A percentile compares a stretch with the other conserved stretches of the same genome.
Conservation (phyloP, 1,140 invertebrate species). For the Drosophila gunungcola region DNA sequence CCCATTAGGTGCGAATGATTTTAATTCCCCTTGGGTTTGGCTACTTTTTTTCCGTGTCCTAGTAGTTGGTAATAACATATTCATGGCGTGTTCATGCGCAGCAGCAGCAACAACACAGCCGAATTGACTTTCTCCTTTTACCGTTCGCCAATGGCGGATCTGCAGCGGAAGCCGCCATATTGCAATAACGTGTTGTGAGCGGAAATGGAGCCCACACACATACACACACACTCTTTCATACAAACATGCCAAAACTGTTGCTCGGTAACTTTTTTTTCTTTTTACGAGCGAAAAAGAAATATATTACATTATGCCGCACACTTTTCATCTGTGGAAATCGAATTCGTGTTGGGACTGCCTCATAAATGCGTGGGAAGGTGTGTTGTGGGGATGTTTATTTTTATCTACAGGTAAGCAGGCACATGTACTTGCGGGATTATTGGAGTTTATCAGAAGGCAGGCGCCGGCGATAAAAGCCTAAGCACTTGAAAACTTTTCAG, state of each 20-base stretch:
- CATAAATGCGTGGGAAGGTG: slow-evolving; percentile 38
- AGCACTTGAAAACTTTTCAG: slow-evolving; percentile 71
- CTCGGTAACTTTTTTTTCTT: slow-evolving; percentile 53
- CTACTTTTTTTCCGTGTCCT: slow-evolving; percentile 17
- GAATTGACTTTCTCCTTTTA: slow-evolving; percentile 35
- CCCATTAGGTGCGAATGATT: neutral
- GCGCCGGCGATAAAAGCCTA: slow-evolving; percentile 74
- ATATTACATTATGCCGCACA: slow-evolving; percentile 64
- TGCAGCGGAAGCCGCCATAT: slow-evolving; percentile 80
- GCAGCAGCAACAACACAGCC: slow-evolving; percentile 33
- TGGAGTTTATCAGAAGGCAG: slow-evolving; percentile 72
- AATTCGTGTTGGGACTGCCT: slow-evolving; percentile 73
- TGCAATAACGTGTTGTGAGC: slow-evolving; percentile 76
- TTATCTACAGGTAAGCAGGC: slow-evolving; percentile 77
- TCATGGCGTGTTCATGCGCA: slow-evolving; percentile 76
- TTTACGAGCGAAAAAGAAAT: slow-evolving; percentile 53
- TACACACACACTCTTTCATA: slow-evolving; percentile 14
- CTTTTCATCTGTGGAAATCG: slow-evolving; percentile 68
- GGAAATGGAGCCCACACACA: slow-evolving; percentile 64
- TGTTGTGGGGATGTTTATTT: slow-evolving; percentile 53
- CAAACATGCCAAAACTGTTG: slow-evolving; percentile 56
- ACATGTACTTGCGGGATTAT: slow-evolving; percentile 67
- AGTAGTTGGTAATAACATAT: slow-evolving; percentile 70
- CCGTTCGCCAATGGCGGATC: slow-evolving; percentile 23
- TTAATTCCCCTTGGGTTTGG: neutral